These are phyloP conservation scores for Marasmarcha lunaedactyla DNA, from an alignment of 2,888 invertebrate species.

Conservation along the genomic window DNA sequence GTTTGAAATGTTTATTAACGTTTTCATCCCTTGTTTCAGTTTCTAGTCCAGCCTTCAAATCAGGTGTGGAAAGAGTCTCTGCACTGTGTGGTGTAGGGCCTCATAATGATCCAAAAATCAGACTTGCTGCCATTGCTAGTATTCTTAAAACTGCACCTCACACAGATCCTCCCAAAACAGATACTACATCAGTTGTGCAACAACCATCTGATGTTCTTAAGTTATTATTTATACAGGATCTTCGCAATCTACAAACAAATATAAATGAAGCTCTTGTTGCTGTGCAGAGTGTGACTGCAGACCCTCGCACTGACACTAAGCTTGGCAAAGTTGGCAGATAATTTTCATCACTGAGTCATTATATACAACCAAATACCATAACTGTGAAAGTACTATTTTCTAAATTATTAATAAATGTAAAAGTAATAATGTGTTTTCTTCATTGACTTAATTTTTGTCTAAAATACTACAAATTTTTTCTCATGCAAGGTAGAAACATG, in stretches of 20 bases:
- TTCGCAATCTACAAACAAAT: conserved; percentile 88
- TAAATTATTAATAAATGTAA: too few species aligned
- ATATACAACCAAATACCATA: background rate
- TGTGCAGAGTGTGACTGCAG: conserved; percentile 92
- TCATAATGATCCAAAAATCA: conserved; percentile 48
- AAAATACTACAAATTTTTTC: too few species aligned
- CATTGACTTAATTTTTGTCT: too few species aligned
- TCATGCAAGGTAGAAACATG: too few species aligned
- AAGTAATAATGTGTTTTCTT: too few species aligned
- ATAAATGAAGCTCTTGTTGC: conserved; percentile 95
- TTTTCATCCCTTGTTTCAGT: conserved; percentile 79
- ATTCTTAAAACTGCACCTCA: conserved; percentile 85
- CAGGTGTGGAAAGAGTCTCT: conserved; percentile 84
- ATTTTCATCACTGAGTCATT: too few species aligned
- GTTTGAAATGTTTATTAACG: background rate
- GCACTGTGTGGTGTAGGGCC: conserved; percentile 67
- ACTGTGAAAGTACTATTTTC: too few species aligned
- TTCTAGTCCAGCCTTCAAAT: conserved; percentile 83
- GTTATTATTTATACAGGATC: conserved; percentile 84
- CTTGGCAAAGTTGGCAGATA: conserved; percentile 90
- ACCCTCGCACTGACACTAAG: conserved; percentile 96
- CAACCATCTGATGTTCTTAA: conserved; percentile 76
- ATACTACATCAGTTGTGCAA: conserved; percentile 37
- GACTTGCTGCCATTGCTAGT: conserved; percentile 75
- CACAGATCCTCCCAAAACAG: conserved; percentile 67